Percentiles rank a stretch among this genome's conserved stretches.
Evolutionary conservation across 2,797 vertebrate species (phyloP).

Genomic region (Lycodopsis pacificus): DNA sequence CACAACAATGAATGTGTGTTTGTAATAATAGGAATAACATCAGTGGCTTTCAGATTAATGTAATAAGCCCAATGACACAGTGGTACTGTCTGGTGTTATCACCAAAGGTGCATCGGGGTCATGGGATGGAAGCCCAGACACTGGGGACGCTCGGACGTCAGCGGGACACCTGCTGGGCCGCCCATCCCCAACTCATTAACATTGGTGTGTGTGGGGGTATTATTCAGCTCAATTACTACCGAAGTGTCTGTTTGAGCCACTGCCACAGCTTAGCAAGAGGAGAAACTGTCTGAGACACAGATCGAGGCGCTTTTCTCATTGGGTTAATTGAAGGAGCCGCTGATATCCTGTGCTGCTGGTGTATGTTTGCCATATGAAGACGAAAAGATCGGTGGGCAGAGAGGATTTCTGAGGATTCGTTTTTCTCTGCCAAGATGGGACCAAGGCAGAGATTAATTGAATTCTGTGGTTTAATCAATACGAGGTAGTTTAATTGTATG

Average conservation of each 20-base stretch:
- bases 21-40: slow-evolving; percentile 31
- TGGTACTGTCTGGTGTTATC: slow-evolving; percentile 43
- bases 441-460: slow-evolving; percentile 4
- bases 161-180: slow-evolving; percentile 62
- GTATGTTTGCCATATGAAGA: neutral
- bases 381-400: neutral
- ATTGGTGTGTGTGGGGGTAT: slow-evolving; percentile 64
- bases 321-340: slow-evolving; percentile 71
- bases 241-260: slow-evolving; percentile 63
- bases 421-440: slow-evolving; percentile 2
- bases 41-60: slow-evolving; percentile 44
- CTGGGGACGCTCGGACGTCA: slow-evolving; percentile 42
- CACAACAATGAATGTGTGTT: slow-evolving; percentile 28
- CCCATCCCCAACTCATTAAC: slow-evolving; percentile 75
- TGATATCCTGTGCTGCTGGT: slow-evolving; percentile 38
- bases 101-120: slow-evolving; percentile 45
- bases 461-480: neutral
- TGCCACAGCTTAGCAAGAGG: slow-evolving; percentile 68
- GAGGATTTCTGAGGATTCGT: neutral
- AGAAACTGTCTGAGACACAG: slow-evolving; percentile 71
- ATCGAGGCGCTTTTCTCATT: slow-evolving; percentile 62
- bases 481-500: neutral
- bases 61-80: slow-evolving; percentile 32
- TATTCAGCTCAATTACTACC: slow-evolving; percentile 82
- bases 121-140: slow-evolving; percentile 49